Base-by-base conservation (phyloP, 2,888 invertebrate species). In the Subacronicta megacephala region DNA sequence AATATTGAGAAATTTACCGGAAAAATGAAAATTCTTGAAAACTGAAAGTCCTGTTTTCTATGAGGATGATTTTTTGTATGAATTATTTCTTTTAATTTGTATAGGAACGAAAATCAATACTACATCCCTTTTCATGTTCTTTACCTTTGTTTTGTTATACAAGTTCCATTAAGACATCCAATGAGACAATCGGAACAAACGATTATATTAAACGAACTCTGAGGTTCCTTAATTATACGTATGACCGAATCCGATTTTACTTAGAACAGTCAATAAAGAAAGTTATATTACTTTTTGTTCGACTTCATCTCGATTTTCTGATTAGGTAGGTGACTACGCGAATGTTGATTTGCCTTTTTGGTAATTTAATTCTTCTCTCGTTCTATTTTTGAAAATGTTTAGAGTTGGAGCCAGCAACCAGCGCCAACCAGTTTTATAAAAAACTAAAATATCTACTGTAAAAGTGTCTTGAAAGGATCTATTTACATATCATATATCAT, bases 211-310 rank as follows among this genome's bases (percentile, higher is more conserved):
- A 66, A 58, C 65, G 50, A 77, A 67, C 49, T 62, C 69, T 59
- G 53, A 62, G 63, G 73, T 74, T 78, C 77, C 72, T 83, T 84
- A 86, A 89, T 89, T 86, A 87, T 80, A 85, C 90, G 90, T 82
- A 73, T 87, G 86, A 87, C 81, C 81, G 89, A 81, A 68, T 84
- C 78, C 81, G 77, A 83, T 82, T 86, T 86, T 82, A 81, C 81
- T 82, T 84, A 83, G 82, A 82, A 81, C 78, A 80, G 82, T 85
- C 82, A 85, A 88, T 87, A 88, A 84, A 85, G 80, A 90, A 92
- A 92, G 90, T 92, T 90, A 87, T 89, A 91, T 92, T 90, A 85
- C 89, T 89, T 90, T n/a, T 90, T 90, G 88, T 90, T 89, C 82
- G 83, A 85, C 83, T 85, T 77, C 80, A 77, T 80, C 80, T 65